Evolutionary conservation across 2,113 vertebrate species (phyloP), one percentile per base, ranked within the genome.

Genomic region (Axis porcinus): DNA sequence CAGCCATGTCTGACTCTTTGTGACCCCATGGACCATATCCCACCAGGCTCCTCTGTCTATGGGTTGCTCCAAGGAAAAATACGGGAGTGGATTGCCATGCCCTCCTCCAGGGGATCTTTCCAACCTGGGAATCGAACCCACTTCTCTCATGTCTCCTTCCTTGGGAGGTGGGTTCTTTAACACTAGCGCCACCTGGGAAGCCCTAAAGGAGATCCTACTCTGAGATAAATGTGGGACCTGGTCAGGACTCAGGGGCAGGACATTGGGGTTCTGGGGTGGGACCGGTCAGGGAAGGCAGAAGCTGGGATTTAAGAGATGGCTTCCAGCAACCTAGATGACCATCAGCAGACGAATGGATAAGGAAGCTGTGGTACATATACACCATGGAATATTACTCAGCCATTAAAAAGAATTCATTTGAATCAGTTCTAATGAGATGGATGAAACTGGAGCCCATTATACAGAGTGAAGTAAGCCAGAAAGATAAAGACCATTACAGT

Each of bases 11-110:
- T 76, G 70, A 76, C 36, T 76, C 70, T 74, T 25, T 14, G 40
- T 1, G 0, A 43, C 70, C 40, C 12, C 43, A 15, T 0, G 0
- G 70, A 43, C 25, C 6, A 2, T 27, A 76, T 23, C 11, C 23
- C 11, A 14, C 36, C 36, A 76, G 70, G 36, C 36, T 76, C 36
- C 70, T 76, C 70, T 76, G 70, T 25, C 70, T 23, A 7, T 43
- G 70, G 12, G 70, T 43, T 43, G 43, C 70, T 76, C 36, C 70
- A 76, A 43, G 70, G 36, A 76, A 76, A 36, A 76, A 14, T 43
- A 76, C 70, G 27, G 36, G 70, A 76, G 70, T 15, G 70, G 36
- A 33, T 76, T 76, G 70, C 70, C 36, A 76, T 3, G 40, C 70
- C 70, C 36, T 76, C 70, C 23, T 27, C 70, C 70, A 76, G 70